Conservation (phyloP, 2,888 invertebrate species). For the Sabellastarte sp. region DNA sequence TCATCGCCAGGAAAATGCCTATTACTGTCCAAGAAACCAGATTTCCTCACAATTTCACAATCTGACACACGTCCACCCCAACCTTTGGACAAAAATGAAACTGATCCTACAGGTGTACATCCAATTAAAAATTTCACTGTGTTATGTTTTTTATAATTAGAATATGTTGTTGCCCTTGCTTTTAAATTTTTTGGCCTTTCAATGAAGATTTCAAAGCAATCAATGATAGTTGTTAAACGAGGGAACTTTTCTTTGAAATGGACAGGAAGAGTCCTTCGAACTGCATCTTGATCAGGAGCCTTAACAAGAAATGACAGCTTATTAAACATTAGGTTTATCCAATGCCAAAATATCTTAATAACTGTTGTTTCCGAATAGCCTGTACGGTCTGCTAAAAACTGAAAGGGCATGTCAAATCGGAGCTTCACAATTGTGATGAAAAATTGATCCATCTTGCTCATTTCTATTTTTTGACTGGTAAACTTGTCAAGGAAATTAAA, state of each 20-base stretch:
- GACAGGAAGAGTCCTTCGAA: not conserved
- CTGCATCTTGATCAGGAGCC: not conserved
- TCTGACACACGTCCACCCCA: slow-evolving; percentile 31
- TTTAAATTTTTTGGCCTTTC: not conserved
- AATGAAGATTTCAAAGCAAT: slow-evolving; percentile 6
- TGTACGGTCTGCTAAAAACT: not conserved
- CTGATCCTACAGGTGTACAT: slow-evolving; percentile 11
- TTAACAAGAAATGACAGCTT: not conserved
- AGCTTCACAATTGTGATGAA: not conserved
- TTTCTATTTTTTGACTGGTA: no score
- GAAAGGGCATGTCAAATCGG: not conserved
- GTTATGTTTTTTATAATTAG: not conserved
- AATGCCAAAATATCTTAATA: not conserved
- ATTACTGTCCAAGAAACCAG: slow-evolving; percentile 18
- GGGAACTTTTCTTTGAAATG: not conserved
- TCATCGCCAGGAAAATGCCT: slow-evolving; percentile 28
- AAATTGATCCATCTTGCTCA: no score
- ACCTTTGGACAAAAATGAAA: slow-evolving; percentile 25
- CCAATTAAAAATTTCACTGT: slow-evolving; percentile 7
- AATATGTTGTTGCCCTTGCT: not conserved
- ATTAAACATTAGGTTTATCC: slow-evolving; percentile 1
- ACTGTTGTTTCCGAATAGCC: not conserved
- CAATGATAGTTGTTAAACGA: slow-evolving; percentile 1
- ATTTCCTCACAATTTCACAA: slow-evolving; percentile 22
- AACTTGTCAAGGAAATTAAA: no score